These are phyloP conservation scores for Acanthosepion lycidas DNA, from an alignment of 2,888 invertebrate genomes.

Conservation along the genomic window DNA sequence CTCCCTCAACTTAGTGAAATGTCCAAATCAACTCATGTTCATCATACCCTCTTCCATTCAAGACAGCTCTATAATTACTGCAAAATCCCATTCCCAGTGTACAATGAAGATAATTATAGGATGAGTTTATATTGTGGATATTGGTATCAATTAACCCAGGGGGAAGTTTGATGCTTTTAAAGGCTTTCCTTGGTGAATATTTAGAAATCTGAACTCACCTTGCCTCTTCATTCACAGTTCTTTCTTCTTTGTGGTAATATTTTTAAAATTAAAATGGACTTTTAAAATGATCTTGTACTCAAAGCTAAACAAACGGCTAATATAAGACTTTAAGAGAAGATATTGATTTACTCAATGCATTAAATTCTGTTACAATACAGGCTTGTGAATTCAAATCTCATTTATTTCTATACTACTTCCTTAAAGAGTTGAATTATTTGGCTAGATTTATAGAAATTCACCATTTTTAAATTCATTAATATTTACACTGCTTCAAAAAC, in stretches of 20 bases:
- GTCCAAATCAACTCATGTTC: neutral
- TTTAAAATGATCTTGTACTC: neutral
- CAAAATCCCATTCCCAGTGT: conserved; percentile 4
- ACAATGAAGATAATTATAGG: conserved; percentile 33
- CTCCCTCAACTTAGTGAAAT: neutral
- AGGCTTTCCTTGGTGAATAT: neutral
- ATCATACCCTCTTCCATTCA: neutral
- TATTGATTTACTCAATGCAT: neutral
- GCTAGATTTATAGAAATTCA: neutral
- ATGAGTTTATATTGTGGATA: neutral
- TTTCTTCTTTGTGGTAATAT: neutral
- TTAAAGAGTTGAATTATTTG: neutral
- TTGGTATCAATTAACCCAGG: neutral
- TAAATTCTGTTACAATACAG: neutral
- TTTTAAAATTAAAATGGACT: neutral
- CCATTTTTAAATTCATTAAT: neutral
- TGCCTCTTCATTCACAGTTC: neutral
- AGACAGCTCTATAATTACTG: neutral
- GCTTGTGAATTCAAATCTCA: neutral
- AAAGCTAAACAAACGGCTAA: neutral
- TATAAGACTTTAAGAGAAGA: neutral
- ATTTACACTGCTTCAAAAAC: neutral
- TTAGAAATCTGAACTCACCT: neutral
- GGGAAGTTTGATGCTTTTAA: neutral
- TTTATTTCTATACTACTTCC: neutral